Conservation (phyloP, 2,113 vertebrate genomes). For the Asarcornis scutulata region DNA sequence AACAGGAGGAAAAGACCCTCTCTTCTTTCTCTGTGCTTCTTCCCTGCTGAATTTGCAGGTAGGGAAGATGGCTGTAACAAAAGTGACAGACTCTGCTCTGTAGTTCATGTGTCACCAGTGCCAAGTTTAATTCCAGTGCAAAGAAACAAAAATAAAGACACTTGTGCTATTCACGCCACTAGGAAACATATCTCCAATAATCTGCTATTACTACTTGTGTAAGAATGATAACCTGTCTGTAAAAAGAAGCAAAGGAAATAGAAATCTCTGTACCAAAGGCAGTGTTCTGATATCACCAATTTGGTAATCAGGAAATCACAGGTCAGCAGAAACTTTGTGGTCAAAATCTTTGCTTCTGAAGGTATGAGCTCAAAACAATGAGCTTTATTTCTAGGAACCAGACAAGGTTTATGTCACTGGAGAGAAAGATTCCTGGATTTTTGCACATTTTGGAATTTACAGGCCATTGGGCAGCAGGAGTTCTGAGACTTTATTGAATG, state of each 20-base stretch:
- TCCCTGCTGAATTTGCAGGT: not conserved
- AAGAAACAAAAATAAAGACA: not conserved
- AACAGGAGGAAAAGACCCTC: not conserved
- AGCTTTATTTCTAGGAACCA: not conserved
- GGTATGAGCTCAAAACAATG: not conserved
- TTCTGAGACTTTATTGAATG: constrained; percentile 24
- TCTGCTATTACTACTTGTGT: not conserved
- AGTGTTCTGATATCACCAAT: not conserved
- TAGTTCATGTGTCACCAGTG: not conserved
- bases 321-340: not conserved
- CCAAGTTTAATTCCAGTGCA: not conserved
- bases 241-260: not conserved
- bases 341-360: not conserved
- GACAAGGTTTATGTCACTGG: not conserved
- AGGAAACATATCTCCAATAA: not conserved
- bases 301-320: not conserved
- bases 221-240: not conserved
- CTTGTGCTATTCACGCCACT: not conserved
- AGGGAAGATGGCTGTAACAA: not conserved
- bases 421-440: not conserved
- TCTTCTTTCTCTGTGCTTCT: not conserved
- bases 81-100: not conserved
- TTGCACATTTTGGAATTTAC: constrained; percentile 16
- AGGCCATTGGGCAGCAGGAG: not conserved
- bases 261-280: not conserved